Evolutionary conservation across 2,113 vertebrate species (phyloP).

Genomic region (Cavia porcellus): DNA sequence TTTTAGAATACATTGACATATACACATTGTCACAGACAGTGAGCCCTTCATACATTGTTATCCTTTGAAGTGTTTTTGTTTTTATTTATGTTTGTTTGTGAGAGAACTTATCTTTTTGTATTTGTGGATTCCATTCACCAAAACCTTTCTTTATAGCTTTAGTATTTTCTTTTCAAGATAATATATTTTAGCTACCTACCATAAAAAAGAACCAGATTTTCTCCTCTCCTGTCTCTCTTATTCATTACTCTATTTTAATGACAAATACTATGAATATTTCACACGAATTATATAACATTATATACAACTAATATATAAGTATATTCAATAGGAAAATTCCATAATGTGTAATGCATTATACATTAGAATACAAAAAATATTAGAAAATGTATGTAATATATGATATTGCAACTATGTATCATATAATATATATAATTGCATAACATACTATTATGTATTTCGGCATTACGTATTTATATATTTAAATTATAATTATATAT

Average conservation of each 20-base stretch:
- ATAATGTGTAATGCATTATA: neutral
- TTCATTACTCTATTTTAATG: neutral
- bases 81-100: neutral
- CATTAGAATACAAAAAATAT: neutral
- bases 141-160: neutral
- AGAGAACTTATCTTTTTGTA: neutral
- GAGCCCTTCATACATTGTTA: neutral
- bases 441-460: neutral
- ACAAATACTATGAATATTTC: neutral
- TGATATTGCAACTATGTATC: neutral
- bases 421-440: neutral
- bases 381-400: neutral
- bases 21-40: neutral
- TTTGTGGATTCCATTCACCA: neutral
- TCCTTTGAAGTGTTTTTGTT: neutral
- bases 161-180: neutral
- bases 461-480: neutral
- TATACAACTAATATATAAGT: neutral
- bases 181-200: neutral
- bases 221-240: neutral
- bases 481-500: neutral
- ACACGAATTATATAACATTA: neutral
- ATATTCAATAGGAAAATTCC: neutral
- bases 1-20: neutral
- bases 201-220: neutral